Conservation (phyloP, 2,113 vertebrate genomes). For the Pholis gunnellus region DNA sequence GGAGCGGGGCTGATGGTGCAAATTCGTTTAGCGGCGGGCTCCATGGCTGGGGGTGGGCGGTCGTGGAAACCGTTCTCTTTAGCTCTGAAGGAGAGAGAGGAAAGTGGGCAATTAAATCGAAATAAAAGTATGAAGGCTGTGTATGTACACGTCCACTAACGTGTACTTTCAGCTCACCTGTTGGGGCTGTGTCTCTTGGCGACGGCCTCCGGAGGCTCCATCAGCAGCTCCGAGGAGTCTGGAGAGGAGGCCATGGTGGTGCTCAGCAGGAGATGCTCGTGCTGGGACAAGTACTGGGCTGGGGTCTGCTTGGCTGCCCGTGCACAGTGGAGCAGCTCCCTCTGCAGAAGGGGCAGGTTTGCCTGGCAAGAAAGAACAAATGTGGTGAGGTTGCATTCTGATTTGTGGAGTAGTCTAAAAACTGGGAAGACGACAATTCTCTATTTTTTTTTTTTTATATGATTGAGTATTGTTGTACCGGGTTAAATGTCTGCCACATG, state of each 20-base stretch:
- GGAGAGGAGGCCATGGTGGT: conserved; percentile 91
- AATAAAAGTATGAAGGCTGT: background rate
- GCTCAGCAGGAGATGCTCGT: conserved; percentile 97
- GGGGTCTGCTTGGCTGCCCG: conserved; percentile 98
- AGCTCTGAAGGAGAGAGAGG: conserved; percentile 77
- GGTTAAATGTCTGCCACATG: background rate
- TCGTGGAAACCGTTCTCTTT: conserved; percentile 94
- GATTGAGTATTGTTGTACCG: background rate
- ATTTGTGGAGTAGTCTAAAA: too few relatives aligned
- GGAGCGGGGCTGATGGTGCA: conserved; percentile 99
- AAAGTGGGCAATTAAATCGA: background rate
- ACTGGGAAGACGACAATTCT: background rate
- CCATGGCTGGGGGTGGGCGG: conserved; percentile 87
- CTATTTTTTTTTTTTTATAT: background rate
- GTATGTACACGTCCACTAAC: background rate
- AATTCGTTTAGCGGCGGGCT: conserved; percentile 93
- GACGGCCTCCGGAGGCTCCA: conserved; percentile 89
- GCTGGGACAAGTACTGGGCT: conserved; percentile 97
- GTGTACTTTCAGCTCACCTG: conserved; percentile 81
- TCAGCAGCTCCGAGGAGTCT: conserved; percentile 94
- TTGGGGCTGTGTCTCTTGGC: conserved; percentile 94
- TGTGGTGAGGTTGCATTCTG: background rate
- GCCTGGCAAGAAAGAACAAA: conserved; percentile 81
- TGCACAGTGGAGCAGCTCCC: conserved; percentile 96
- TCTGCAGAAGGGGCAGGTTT: conserved; percentile 96